Conservation (phyloP, 2,113 vertebrate species). For the Noturus placidus region DNA sequence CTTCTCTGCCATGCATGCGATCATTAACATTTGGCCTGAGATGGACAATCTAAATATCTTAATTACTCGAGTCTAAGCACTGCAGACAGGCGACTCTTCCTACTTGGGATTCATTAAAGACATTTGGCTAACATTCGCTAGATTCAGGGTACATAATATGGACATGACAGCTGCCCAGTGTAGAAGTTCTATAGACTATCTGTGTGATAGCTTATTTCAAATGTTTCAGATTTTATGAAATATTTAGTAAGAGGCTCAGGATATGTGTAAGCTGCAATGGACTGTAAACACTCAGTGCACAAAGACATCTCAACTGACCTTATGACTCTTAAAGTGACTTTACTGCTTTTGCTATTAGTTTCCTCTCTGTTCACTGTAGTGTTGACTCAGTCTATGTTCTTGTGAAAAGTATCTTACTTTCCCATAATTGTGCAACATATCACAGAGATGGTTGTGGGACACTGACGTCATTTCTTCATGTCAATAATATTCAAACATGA, state of each 20-base stretch:
- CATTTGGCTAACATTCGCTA: neutral
- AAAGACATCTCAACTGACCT: neutral
- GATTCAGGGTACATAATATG: neutral
- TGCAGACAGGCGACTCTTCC: neutral
- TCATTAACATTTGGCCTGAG: constrained; percentile 39
- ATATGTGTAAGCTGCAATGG: neutral
- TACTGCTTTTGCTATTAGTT: neutral
- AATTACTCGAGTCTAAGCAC: constrained; percentile 27
- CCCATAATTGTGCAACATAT: neutral
- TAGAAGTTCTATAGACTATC: neutral
- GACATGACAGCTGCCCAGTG: neutral
- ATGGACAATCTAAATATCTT: constrained; percentile 39
- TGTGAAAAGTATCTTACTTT: neutral
- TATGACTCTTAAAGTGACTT: neutral
- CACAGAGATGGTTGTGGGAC: neutral
- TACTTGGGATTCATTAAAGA: constrained; percentile 6
- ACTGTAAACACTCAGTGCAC: neutral
- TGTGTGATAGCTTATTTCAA: neutral
- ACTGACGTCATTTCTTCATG: neutral
- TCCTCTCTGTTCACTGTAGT: neutral
- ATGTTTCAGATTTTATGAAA: neutral
- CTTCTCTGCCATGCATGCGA: constrained; percentile 35
- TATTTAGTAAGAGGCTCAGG: neutral
- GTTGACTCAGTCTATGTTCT: neutral
- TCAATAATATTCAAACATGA: neutral